Percentiles rank a stretch among this genome's conserved stretches.
Evolutionary conservation across 2,113 vertebrate genomes (phyloP).

Genomic region (Menidia beryllina): DNA sequence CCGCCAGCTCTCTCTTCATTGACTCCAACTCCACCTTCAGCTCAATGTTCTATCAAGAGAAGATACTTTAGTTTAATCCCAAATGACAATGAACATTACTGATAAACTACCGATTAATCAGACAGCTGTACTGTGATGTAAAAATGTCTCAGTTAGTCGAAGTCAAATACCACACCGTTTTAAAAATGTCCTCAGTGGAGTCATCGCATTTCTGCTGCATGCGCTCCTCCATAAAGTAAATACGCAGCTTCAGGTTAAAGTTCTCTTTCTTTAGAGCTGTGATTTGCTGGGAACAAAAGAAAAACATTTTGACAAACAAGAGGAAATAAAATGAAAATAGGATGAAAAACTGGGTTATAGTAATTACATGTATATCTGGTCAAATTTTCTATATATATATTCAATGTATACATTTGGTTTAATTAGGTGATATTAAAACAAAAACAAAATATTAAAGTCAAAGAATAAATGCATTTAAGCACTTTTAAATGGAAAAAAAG

Average conservation of each 20-base stretch:
- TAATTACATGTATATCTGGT: not conserved
- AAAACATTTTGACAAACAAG: not conserved
- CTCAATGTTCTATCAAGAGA: conserved; percentile 91
- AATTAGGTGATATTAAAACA: not conserved
- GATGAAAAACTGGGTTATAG: not conserved
- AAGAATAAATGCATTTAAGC: not conserved
- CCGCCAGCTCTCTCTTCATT: conserved; percentile 91
- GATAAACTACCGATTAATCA: no score
- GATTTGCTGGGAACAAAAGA: conserved; percentile 87
- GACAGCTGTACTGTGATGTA: no score
- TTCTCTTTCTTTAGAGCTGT: conserved; percentile 97
- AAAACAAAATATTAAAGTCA: conserved; percentile 19
- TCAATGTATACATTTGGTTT: not conserved
- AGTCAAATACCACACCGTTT: conserved; percentile 83
- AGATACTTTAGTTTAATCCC: conserved; percentile 2
- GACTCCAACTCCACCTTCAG: conserved; percentile 97
- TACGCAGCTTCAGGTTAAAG: conserved; percentile 97
- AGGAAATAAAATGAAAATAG: not conserved
- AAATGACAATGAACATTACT: not conserved
- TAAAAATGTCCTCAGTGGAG: conserved; percentile 91
- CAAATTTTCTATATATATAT: not conserved
- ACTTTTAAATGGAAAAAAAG: conserved; percentile 13
- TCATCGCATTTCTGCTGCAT: conserved; percentile 94
- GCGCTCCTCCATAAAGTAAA: conserved; percentile 96
- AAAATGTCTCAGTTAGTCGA: no score